phyloP scores from a whole-genome alignment of 2,797 vertebrate genomes.

The Spinus pinus region DNA sequence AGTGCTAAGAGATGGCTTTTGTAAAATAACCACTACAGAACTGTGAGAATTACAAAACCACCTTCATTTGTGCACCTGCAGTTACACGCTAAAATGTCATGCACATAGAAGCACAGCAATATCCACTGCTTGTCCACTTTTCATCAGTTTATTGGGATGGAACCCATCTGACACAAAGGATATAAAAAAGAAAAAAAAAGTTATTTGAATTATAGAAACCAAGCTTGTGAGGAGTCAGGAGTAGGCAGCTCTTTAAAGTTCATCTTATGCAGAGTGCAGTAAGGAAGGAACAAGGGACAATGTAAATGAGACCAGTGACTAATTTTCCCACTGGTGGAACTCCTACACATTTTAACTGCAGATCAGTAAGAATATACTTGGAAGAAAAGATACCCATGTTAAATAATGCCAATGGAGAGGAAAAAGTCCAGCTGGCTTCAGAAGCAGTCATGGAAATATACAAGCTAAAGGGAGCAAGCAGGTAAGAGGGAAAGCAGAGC shows the following conservation, averaged over 20 bases:
- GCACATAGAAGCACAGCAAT: neutral
- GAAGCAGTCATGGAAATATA: neutral
- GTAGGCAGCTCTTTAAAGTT: slow-evolving; percentile 34
- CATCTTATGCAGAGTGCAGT: neutral
- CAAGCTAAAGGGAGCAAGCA: neutral
- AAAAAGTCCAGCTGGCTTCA: neutral
- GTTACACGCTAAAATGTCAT: neutral
- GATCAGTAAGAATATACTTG: neutral
- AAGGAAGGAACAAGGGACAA: slow-evolving; percentile 21
- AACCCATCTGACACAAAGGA: neutral
- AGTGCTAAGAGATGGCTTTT: neutral
- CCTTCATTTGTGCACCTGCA: neutral
- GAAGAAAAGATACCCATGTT: neutral
- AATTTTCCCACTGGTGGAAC: slow-evolving; percentile 39
- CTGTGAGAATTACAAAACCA: neutral
- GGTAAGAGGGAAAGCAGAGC: neutral
- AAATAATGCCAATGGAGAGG: neutral
- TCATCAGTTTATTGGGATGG: neutral
- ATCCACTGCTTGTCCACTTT: neutral
- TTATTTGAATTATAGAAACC: neutral
- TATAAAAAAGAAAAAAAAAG: neutral
- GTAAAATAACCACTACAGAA: neutral
- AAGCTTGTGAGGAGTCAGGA: neutral
- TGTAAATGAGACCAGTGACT: slow-evolving; percentile 50
- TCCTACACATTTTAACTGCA: slow-evolving; percentile 26